These are phyloP conservation scores for Helicoverpa zea DNA, from an alignment of 1,140 invertebrate species.

Conservation along the genomic window DNA sequence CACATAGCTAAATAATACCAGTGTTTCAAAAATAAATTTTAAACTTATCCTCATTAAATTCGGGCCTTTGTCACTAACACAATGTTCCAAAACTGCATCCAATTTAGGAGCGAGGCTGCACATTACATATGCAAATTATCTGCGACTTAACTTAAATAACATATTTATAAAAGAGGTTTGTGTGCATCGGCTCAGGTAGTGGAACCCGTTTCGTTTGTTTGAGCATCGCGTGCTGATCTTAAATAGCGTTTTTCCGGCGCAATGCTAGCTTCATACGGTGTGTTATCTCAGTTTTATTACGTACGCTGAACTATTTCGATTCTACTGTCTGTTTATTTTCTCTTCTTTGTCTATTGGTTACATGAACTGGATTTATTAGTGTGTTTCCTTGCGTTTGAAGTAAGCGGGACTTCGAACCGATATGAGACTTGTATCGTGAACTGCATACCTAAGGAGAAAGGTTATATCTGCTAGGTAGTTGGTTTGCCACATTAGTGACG, in stretches of 20 bases:
- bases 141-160: slow-evolving; percentile 42
- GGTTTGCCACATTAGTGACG: not conserved
- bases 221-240: slow-evolving; percentile 18
- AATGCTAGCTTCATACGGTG: slow-evolving; percentile 3
- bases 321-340: slow-evolving; percentile 35
- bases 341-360: slow-evolving; percentile 18
- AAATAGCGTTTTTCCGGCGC: slow-evolving; percentile 27
- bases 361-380: slow-evolving; percentile 12
- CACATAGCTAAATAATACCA: too few species aligned
- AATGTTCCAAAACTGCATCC: slow-evolving; percentile 5
- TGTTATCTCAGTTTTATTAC: slow-evolving; percentile 31
- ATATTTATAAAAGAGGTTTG: slow-evolving; percentile 24
- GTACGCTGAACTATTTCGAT: slow-evolving; percentile 24
- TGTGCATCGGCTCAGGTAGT: slow-evolving; percentile 24
- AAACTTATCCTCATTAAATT: not conserved
- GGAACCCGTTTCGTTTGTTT: slow-evolving; percentile 36
- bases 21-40: not conserved
- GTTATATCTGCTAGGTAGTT: not conserved
- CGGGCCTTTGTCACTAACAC: not conserved
- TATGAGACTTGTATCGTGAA: too few species aligned
- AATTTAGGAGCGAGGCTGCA: slow-evolving; percentile 31
- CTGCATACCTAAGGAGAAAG: not conserved
- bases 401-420: not conserved
- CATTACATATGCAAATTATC: slow-evolving; percentile 46
- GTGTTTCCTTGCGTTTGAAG: slow-evolving; percentile 17